Base-by-base conservation (phyloP, 2,797 vertebrate genomes). In the Mormyrus hasselquistii region DNA sequence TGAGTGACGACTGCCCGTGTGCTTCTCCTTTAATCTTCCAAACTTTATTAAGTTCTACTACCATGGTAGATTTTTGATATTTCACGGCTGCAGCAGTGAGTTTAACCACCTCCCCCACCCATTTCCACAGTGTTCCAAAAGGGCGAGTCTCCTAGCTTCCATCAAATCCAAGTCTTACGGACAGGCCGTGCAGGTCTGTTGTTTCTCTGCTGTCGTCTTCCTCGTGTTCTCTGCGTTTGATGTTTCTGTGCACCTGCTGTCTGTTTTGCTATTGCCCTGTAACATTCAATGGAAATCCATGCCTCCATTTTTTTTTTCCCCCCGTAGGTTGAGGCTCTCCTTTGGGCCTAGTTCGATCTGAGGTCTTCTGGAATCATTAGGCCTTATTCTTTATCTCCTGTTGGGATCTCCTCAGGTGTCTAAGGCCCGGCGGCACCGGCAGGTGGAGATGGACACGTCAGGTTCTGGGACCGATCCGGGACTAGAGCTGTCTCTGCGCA, bases 151-250 rank as follows among this genome's bases (percentile, higher is more conserved):
- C 12, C 92, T 99, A 73, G 96, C 97, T 0, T 95, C 94, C 91
- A 98, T 99, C 94, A 99, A 99, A 87, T 96, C 96, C 0, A 97
- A 91, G 87, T 97, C 97, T 0, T 99, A 97, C 41, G 95, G 94
- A 89, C 90, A 96, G 38, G 95, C 95, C 52, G 50, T 91, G 89
- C 95, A 97, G 97, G 98, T 99, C 91, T 88, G 95, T 79, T 12
- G 73, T 82, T 94, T 9, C 88, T 14, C n/a, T 44, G 55, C 52
- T 14, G 34, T 49, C 29, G n/a, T 57, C 52, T n/a, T 19, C 25
- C 14, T 19, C 9, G 6, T 3, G 6, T 25, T 57, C 14, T 19
- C 10, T 57, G 22, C 4, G 49, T 86, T 22, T 55, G 47, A 50
- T 86, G 3, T 57, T 57, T 57, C 9, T 55, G 12, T 7, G 47